Evolutionary conservation across 2,888 invertebrate genomes (phyloP).

Genomic region (Gibbula magus): DNA sequence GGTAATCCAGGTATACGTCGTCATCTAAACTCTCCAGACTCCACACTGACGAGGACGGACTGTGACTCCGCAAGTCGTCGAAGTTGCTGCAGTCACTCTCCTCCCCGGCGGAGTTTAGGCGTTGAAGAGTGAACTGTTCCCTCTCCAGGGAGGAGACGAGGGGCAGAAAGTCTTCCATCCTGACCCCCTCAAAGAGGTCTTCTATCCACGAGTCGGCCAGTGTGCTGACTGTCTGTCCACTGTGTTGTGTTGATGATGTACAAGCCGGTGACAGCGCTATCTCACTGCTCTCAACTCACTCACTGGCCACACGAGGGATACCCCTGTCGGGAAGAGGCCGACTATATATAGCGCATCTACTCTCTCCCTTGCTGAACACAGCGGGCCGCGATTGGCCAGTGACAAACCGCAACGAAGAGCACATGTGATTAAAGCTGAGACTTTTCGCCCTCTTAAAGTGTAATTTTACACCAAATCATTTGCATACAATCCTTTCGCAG

Average conservation of each 20-base stretch:
- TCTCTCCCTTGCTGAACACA: not conserved
- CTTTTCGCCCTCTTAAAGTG: conserved; percentile 12
- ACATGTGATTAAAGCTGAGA: conserved; percentile 16
- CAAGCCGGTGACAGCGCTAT: conserved; percentile 1
- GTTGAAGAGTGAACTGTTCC: conserved; percentile 68
- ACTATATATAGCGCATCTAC: conserved; percentile 22
- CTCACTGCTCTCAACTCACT: not conserved
- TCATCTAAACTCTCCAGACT: conserved; percentile 65
- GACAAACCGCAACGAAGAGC: conserved; percentile 7
- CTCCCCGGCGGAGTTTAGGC: conserved; percentile 71
- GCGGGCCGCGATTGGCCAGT: conserved; percentile 1
- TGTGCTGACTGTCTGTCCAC: not conserved
- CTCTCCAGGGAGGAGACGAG: conserved; percentile 69
- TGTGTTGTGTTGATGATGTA: not conserved
- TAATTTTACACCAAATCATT: conserved; percentile 26
- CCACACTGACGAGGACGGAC: conserved; percentile 56
- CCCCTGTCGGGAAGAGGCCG: not conserved
- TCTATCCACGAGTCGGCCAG: conserved; percentile 22
- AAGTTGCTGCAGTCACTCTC: conserved; percentile 57
- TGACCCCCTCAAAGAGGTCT: conserved; percentile 24
- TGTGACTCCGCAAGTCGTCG: conserved; percentile 56
- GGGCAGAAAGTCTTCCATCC: conserved; percentile 68
- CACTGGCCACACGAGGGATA: conserved; percentile 6
- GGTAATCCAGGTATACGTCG: conserved; percentile 67
- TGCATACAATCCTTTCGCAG: conserved; percentile 25